These are phyloP conservation scores for Antrozous pallidus DNA, from an alignment of 2,797 vertebrate genomes.

Conservation along the genomic window DNA sequence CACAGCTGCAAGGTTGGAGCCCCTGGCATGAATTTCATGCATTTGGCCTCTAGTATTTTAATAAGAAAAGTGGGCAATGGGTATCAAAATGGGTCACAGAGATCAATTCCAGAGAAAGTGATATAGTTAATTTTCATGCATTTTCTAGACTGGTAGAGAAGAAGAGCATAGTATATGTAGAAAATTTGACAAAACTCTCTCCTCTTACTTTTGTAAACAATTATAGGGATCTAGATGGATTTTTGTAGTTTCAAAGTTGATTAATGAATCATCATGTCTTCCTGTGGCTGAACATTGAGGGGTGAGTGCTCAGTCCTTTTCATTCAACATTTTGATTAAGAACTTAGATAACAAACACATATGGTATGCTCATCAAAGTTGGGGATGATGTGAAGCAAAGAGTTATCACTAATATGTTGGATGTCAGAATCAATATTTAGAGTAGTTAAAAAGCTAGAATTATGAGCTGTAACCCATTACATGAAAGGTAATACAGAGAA, in stretches of 20 bases:
- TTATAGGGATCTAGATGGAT: background rate
- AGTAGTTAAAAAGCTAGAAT: conserved; percentile 48
- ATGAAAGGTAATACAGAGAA: background rate
- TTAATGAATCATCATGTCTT: conserved; percentile 1
- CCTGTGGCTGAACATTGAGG: background rate
- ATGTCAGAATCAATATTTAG: conserved; percentile 62
- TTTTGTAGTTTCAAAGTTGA: background rate
- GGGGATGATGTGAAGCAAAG: conserved; percentile 49
- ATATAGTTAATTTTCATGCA: background rate
- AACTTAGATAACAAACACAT: conserved; percentile 52
- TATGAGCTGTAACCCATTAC: conserved; percentile 27
- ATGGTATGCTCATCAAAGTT: conserved; percentile 66
- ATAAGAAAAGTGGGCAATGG: background rate
- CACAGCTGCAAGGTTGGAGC: too few species aligned
- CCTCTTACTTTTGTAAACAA: background rate
- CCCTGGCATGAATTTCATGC: too few species aligned
- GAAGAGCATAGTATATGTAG: background rate
- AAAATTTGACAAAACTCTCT: background rate
- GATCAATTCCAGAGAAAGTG: background rate
- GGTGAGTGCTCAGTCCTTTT: background rate
- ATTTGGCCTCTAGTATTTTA: background rate
- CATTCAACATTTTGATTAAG: conserved; percentile 58
- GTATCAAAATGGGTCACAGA: background rate
- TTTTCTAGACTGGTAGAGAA: background rate
- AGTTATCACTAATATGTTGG: conserved; percentile 45